phyloP scores from a whole-genome alignment of 2,888 invertebrate species.

The Iphiclides podalirius region DNA sequence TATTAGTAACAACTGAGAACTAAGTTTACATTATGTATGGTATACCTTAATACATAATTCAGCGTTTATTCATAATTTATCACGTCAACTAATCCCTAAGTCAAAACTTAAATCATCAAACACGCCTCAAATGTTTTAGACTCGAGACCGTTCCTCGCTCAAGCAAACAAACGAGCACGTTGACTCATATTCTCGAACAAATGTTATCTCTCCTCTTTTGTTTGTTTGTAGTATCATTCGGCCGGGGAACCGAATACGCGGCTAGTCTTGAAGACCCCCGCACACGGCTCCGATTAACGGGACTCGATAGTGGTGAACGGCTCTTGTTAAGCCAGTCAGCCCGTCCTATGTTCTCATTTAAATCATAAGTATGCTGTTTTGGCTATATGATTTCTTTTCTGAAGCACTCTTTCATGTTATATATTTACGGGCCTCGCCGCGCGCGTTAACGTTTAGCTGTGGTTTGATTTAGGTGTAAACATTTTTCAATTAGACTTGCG shows the following conservation, averaged over 20 bases:
- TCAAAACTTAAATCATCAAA: constrained; percentile 23
- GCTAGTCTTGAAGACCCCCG: constrained; percentile 41
- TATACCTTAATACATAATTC: constrained; percentile 13
- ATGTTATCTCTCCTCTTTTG: constrained; percentile 76
- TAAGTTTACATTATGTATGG: too few species aligned
- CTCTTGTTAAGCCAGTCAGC: constrained; percentile 43
- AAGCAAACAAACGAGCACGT: constrained; percentile 34
- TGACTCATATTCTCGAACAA: constrained; percentile 72
- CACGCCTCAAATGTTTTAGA: constrained; percentile 22
- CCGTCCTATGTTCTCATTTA: constrained; percentile 42
- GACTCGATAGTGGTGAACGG: constrained; percentile 30
- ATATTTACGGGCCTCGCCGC: neutral
- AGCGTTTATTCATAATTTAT: constrained; percentile 18
- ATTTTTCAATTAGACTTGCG: neutral
- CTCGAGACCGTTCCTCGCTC: constrained; percentile 14
- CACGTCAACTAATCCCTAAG: constrained; percentile 10
- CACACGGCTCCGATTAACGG: constrained; percentile 21
- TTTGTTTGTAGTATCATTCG: constrained; percentile 72
- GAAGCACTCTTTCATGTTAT: constrained; percentile 21
- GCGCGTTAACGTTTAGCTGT: constrained; percentile 7
- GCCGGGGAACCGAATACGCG: constrained; percentile 39
- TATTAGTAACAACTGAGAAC: too few species aligned
- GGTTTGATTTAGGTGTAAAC: constrained; percentile 12
- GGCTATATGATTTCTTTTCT: constrained; percentile 24
- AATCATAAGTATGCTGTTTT: constrained; percentile 22